These are phyloP conservation scores for Gnatocerus cornutus DNA, from an alignment of 2,888 invertebrate species.

Conservation along the genomic window DNA sequence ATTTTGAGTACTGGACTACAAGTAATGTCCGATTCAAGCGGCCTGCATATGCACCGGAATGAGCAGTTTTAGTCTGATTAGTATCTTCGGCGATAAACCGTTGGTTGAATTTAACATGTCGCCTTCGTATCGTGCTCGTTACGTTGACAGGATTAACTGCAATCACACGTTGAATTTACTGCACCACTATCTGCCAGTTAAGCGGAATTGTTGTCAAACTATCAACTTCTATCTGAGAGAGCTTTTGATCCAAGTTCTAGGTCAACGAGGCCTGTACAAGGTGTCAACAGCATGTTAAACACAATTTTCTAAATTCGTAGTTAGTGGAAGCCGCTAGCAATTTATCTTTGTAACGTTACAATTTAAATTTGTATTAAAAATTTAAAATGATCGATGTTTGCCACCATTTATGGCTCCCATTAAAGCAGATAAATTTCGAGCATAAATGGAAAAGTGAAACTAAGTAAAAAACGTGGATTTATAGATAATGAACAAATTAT, in stretches of 20 bases:
- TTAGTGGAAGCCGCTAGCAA: no score
- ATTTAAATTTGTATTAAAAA: no score
- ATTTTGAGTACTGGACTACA: slow-evolving; percentile 26
- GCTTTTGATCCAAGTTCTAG: slow-evolving; percentile 6
- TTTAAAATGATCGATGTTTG: no score
- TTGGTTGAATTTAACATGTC: slow-evolving; percentile 33
- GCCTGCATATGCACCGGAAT: slow-evolving; percentile 40
- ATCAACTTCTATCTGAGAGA: not conserved
- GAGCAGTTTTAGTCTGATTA: slow-evolving; percentile 29
- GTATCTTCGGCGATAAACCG: slow-evolving; percentile 36
- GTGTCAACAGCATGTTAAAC: no score
- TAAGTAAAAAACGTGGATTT: no score
- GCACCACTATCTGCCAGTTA: slow-evolving; percentile 28
- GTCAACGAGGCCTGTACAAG: not conserved
- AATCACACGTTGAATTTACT: slow-evolving; percentile 39
- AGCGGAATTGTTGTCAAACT: slow-evolving; percentile 30
- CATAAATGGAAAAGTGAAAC: no score
- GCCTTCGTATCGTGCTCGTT: slow-evolving; percentile 32
- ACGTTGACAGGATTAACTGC: slow-evolving; percentile 37
- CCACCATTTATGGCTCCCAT: no score
- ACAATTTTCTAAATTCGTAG: no score
- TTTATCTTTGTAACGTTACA: no score
- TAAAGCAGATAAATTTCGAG: no score
- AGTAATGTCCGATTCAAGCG: slow-evolving; percentile 36
- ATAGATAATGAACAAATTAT: no score